Evolutionary conservation across 2,888 invertebrate genomes (phyloP).

Genomic region (Metacarcinus magister): DNA sequence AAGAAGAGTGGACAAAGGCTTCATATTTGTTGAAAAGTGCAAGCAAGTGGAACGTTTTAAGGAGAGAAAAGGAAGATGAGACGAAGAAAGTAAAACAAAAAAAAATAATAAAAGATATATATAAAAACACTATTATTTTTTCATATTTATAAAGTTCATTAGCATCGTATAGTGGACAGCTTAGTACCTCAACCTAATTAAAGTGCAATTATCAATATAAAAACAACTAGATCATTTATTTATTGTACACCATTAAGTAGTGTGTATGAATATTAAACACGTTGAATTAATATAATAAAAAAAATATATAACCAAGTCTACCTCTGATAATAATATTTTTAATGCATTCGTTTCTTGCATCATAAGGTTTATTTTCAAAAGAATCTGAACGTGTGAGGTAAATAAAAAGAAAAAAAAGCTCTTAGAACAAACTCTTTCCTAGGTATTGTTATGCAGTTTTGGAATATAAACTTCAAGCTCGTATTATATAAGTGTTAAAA

Average conservation of each 20-base stretch:
- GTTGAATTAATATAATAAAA: neutral
- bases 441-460: neutral
- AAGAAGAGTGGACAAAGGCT: neutral
- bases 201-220: neutral
- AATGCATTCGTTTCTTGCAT: neutral
- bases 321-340: neutral
- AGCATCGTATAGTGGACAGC: too few relatives aligned
- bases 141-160: neutral
- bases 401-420: neutral
- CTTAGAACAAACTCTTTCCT: neutral
- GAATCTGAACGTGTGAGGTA: neutral
- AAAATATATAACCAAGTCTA: neutral
- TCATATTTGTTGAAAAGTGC: neutral
- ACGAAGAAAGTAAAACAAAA: neutral
- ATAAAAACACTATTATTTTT: neutral
- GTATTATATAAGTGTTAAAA: neutral
- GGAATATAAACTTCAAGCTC: neutral
- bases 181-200: neutral
- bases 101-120: too few relatives aligned
- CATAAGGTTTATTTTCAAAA: neutral
- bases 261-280: neutral
- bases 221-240: neutral
- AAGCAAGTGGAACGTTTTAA: neutral
- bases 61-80: neutral
- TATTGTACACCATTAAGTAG: neutral